phyloP scores from a whole-genome alignment of 2,888 invertebrate genomes.

The Drosophila neotestacea region DNA sequence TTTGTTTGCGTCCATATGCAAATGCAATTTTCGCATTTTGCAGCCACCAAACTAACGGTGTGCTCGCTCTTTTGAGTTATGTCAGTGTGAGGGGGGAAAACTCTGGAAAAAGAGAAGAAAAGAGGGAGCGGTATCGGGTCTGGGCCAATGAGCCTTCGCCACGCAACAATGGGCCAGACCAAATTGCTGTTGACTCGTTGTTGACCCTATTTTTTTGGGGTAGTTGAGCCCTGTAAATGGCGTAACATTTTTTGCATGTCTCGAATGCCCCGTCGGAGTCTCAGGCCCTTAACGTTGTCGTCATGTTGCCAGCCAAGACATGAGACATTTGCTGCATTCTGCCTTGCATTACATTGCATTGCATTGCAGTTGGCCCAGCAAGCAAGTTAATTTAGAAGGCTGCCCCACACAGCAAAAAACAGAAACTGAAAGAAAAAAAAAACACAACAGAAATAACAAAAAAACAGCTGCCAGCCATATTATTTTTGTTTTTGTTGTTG shows the following conservation, averaged over 20 bases:
- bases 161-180: conserved; percentile 71
- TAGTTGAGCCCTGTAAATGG: conserved; percentile 71
- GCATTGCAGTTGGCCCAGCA: conserved; percentile 57
- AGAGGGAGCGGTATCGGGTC: neutral
- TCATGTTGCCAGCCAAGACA: conserved; percentile 69
- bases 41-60: conserved; percentile 75
- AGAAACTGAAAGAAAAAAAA: neutral
- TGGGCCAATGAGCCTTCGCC: conserved; percentile 78
- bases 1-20: conserved; percentile 77
- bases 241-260: conserved; percentile 79
- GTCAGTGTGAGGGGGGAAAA: conserved; percentile 36
- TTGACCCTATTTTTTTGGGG: conserved; percentile 64
- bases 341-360: conserved; percentile 46
- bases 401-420: conserved; percentile 49
- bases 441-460: conserved; percentile 30
- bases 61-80: conserved; percentile 82
- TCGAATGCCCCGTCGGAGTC: conserved; percentile 43
- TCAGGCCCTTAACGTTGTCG: conserved; percentile 72
- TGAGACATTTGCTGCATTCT: conserved; percentile 70
- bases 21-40: conserved; percentile 76
- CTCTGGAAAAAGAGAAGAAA: neutral
- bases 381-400: conserved; percentile 82
- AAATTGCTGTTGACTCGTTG: conserved; percentile 7
- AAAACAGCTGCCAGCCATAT: conserved; percentile 72
- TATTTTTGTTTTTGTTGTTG: conserved; percentile 33